A percentile compares a stretch with the other conserved stretches of the same genome.
Evolutionary conservation across 2,797 vertebrate species (phyloP).

Genomic region (Champsocephalus esox): DNA sequence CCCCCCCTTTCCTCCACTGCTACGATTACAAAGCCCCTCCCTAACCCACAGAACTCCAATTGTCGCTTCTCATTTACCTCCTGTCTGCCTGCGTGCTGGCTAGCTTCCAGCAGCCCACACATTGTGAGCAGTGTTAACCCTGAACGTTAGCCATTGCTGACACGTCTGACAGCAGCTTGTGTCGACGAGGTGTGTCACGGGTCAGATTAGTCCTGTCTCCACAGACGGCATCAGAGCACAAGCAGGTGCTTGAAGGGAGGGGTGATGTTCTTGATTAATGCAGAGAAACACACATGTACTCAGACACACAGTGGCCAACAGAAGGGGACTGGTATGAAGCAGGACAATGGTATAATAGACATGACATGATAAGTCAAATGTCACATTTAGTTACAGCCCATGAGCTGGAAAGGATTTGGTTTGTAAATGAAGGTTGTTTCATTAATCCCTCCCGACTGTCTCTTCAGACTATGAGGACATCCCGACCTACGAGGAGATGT

Average conservation of each 20-base stretch:
- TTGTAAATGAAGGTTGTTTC: slow-evolving; percentile 24
- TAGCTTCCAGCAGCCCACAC: slow-evolving; percentile 42
- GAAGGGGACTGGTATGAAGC: neutral
- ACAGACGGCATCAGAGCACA: slow-evolving; percentile 64
- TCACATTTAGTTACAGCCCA: slow-evolving; percentile 20
- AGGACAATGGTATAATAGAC: neutral
- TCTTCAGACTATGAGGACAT: slow-evolving; percentile 91
- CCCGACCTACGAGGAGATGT: slow-evolving; percentile 97
- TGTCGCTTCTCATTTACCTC: slow-evolving; percentile 39
- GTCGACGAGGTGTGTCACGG: slow-evolving; percentile 63
- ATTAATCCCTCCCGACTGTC: slow-evolving; percentile 32
- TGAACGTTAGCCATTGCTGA: slow-evolving; percentile 38
- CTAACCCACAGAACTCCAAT: slow-evolving; percentile 4
- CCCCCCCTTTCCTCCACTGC: too few relatives aligned
- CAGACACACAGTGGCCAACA: neutral
- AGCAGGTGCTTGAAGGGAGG: slow-evolving; percentile 63
- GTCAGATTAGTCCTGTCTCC: slow-evolving; percentile 73
- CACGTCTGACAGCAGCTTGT: slow-evolving; percentile 59
- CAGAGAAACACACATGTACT: neutral
- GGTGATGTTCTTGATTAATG: slow-evolving; percentile 36
- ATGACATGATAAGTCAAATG: slow-evolving; percentile 24
- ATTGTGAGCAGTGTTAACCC: slow-evolving; percentile 36
- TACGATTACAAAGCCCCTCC: too few relatives aligned
- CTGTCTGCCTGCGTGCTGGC: slow-evolving; percentile 1
- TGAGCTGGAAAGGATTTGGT: slow-evolving; percentile 23